A percentile compares a stretch with the other conserved stretches of the same genome.
Evolutionary conservation across 2,888 invertebrate genomes (phyloP).

Genomic region (Orthosia incerta): DNA sequence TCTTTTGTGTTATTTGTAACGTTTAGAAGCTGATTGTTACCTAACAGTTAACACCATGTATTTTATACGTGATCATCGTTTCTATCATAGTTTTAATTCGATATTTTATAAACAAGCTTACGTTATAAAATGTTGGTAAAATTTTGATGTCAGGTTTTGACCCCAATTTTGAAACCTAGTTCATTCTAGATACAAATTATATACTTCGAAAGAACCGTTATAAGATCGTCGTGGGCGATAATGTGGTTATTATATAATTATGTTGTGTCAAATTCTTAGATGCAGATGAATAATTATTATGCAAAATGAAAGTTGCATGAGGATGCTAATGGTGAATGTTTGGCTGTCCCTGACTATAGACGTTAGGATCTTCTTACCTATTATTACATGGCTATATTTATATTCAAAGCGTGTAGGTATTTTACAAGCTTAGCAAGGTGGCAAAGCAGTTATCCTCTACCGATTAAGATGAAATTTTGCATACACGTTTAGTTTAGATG

Average conservation of each 20-base stretch:
- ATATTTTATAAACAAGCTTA: constrained; percentile 10
- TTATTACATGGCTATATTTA: background rate
- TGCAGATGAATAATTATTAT: constrained; percentile 23
- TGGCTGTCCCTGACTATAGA: background rate
- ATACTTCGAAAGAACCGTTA: constrained; percentile 16
- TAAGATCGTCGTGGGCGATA: constrained; percentile 33
- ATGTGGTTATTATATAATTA: constrained; percentile 48
- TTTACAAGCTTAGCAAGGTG: no score
- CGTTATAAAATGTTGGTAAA: constrained; percentile 11
- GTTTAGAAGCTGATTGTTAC: constrained; percentile 10
- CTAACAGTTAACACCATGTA: constrained; percentile 8
- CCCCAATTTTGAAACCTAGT: constrained; percentile 45
- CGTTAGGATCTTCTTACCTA: background rate
- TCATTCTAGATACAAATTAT: constrained; percentile 55
- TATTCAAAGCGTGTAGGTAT: background rate
- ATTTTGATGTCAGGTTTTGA: constrained; percentile 24
- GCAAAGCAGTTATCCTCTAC: no score
- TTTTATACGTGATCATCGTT: background rate
- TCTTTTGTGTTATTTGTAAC: background rate
- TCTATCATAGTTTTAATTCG: background rate
- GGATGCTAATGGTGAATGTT: constrained; percentile 9
- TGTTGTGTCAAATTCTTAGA: constrained; percentile 26
- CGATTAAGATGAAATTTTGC: no score
- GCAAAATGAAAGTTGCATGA: constrained; percentile 46
- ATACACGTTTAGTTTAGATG: no score